Evolutionary conservation across 2,888 invertebrate species (phyloP), one percentile per base, ranked within the genome.

Genomic region (Heliconius ismenius): DNA sequence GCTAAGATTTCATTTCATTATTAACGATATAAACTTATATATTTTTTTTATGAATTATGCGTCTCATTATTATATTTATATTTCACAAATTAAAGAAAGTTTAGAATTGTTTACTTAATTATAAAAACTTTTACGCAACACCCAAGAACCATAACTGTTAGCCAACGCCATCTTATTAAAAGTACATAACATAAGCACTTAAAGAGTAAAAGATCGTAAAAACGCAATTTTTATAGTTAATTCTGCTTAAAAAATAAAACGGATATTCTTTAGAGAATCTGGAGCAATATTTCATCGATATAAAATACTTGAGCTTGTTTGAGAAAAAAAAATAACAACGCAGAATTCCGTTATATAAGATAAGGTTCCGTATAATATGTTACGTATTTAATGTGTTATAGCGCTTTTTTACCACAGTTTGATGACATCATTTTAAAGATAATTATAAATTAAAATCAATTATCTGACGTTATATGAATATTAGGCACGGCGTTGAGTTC

Each of bases 141-240:
- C 15, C 15, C 21, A 39, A 67, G 39, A 67, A 64, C 43, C 32
- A 70, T 58, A 74, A 74, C 58, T 49, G 49, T 76, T 74, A 43
- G n/a, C 63, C 62, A 78, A 79, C 69, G 18, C 3, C 54, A 18
- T 21, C 21, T 54, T 63, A 75, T 69, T 73, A 69, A 74, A 79
- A 69, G 64, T 68, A 67, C 24, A 54, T 54, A 69, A 49, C 7
- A 24, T 60, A 62, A 13, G 63, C 64, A 68, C 67, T 75, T 62
- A 58, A 75, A 54, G 36, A 76, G 26, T 76, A 78, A 24, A 74
- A 78, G 54, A 78, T 72, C 74, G 62, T 78, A 74, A 70, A 70
- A 76, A 78, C 32, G 67, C 54, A 58, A 43, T 58, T 67, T 67
- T 68, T 73, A 69, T 64, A 54, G 10, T 75, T 76, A 74, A 72